A percentile compares a stretch with the other conserved stretches of the same genome.
Evolutionary conservation across 2,113 vertebrate genomes (phyloP).

Genomic region (Bungarus multicinctus): DNA sequence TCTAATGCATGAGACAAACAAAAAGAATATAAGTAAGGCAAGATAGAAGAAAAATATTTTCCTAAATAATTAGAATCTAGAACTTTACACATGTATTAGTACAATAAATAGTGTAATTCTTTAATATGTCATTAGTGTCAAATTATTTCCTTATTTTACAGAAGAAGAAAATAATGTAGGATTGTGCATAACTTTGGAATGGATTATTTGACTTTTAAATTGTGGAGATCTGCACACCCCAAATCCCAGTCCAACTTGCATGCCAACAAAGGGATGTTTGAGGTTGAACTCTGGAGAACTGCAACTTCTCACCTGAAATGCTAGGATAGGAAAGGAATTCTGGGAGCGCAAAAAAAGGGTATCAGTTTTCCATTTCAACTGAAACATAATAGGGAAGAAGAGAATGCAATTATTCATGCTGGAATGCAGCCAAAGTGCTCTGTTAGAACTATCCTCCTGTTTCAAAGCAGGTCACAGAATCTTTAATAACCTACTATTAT

Average conservation of each 20-base stretch:
- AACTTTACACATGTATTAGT: not conserved
- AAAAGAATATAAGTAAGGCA: not conserved
- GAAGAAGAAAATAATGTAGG: not conserved
- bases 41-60: not conserved
- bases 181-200: not conserved
- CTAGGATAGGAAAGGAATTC: slow-evolving; percentile 34
- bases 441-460: slow-evolving; percentile 64
- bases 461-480: slow-evolving; percentile 66
- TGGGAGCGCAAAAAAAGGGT: slow-evolving; percentile 22
- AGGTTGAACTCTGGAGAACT: not conserved
- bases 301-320: not conserved
- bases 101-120: not conserved
- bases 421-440: slow-evolving; percentile 63
- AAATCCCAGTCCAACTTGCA: not conserved
- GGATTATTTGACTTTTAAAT: not conserved
- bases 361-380: slow-evolving; percentile 19
- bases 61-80: not conserved
- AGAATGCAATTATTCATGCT: slow-evolving; percentile 66
- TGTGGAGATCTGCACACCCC: not conserved
- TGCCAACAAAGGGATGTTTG: not conserved
- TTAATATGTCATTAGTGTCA: not conserved
- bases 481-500: slow-evolving; percentile 62
- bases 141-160: not conserved
- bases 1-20: not conserved
- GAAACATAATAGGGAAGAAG: slow-evolving; percentile 56